phyloP scores from a whole-genome alignment of 2,113 vertebrate genomes.

The Coptodon rendalli region DNA sequence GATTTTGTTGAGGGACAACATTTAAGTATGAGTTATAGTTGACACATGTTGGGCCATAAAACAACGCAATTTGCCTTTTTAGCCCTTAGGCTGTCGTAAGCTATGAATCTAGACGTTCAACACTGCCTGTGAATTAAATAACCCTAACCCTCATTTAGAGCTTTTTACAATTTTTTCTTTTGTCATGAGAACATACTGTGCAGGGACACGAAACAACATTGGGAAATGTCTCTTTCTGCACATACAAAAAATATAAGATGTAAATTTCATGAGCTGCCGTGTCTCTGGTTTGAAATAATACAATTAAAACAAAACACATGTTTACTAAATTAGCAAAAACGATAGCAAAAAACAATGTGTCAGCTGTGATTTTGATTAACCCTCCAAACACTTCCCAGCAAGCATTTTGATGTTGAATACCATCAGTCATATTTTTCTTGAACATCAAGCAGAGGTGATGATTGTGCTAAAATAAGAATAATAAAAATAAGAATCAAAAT shows the following conservation, averaged over 20 bases:
- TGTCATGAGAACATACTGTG: not conserved
- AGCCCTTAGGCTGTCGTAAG: not conserved
- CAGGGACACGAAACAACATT: not conserved
- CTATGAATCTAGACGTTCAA: not conserved
- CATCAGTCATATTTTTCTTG: not conserved
- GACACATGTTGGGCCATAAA: not conserved
- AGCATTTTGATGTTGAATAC: not conserved
- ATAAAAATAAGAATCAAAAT: not conserved
- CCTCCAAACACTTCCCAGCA: not conserved
- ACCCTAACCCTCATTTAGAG: not conserved
- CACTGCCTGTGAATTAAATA: not conserved
- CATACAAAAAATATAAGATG: not conserved
- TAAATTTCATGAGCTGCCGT: not conserved
- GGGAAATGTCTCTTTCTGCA: not conserved
- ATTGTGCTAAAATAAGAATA: not conserved
- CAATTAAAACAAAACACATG: not conserved
- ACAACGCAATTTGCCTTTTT: not conserved
- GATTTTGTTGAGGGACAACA: not conserved
- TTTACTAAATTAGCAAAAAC: not conserved
- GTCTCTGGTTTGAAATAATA: not conserved
- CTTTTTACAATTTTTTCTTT: not conserved
- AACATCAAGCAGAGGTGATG: not conserved
- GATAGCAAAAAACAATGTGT: not conserved
- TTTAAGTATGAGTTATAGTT: not conserved
- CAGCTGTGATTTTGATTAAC: not conserved